A percentile compares a stretch with the other conserved stretches of the same genome.
These are phyloP conservation scores for Enteromius afrohamiltoni DNA, from an alignment of 2,797 vertebrate genomes.

Conservation along the genomic window DNA sequence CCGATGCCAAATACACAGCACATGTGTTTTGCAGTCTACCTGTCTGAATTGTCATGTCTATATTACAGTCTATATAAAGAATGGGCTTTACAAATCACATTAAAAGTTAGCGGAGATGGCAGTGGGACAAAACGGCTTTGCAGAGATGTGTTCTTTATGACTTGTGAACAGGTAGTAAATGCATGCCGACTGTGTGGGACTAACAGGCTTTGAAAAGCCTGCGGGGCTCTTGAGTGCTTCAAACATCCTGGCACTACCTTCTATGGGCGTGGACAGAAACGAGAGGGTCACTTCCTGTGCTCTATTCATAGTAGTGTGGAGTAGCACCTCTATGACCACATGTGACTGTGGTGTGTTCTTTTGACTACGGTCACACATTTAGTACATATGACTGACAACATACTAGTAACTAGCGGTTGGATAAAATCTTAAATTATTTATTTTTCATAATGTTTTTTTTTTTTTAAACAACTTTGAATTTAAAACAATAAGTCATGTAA, in stretches of 20 bases:
- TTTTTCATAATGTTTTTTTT: background rate
- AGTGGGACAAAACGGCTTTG: background rate
- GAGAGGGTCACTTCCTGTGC: constrained; percentile 56
- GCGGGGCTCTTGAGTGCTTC: constrained; percentile 72
- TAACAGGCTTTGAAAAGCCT: constrained; percentile 68
- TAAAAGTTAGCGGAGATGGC: constrained; percentile 13
- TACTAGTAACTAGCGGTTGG: background rate
- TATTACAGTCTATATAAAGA: constrained; percentile 26
- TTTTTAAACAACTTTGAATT: background rate
- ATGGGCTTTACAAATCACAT: constrained; percentile 15
- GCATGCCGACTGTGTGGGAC: constrained; percentile 55
- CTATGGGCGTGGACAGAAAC: constrained; percentile 68
- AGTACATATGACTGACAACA: background rate
- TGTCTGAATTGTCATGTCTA: constrained; percentile 14
- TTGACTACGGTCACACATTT: background rate
- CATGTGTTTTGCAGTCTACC: constrained; percentile 23
- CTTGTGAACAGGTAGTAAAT: constrained; percentile 50
- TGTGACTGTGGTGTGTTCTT: constrained; percentile 7
- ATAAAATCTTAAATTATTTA: background rate
- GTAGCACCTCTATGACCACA: constrained; percentile 28
- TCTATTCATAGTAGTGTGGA: constrained; percentile 31
- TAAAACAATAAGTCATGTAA: background rate
- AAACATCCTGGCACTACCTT: constrained; percentile 69
- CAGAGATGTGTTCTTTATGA: constrained; percentile 43
- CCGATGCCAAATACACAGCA: background rate